Evolutionary conservation across 2,113 vertebrate genomes (phyloP).

Genomic region (Solenodon paradoxus): DNA sequence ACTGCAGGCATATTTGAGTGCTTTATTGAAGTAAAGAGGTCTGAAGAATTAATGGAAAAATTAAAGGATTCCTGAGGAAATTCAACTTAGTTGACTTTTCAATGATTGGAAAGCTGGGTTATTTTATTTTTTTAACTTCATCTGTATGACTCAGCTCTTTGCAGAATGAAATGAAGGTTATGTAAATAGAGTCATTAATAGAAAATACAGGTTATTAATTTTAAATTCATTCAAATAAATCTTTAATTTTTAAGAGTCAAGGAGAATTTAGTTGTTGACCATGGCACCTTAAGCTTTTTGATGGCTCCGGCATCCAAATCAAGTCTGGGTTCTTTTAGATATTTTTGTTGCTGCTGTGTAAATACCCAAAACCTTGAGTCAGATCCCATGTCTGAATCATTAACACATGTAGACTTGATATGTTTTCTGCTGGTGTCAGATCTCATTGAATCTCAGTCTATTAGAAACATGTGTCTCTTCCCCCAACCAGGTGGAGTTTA

Average conservation of each 20-base stretch:
- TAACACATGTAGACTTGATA: not conserved
- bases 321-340: not conserved
- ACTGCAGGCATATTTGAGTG: not conserved
- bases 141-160: conserved; percentile 41
- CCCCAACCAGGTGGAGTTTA: too few relatives aligned
- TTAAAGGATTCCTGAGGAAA: not conserved
- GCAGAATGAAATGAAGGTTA: conserved; percentile 28
- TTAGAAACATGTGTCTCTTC: not conserved
- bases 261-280: not conserved
- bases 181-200: conserved; percentile 11
- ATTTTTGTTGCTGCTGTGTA: not conserved
- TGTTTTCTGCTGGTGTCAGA: not conserved
- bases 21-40: not conserved
- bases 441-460: not conserved
- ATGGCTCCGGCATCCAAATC: not conserved
- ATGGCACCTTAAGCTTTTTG: not conserved
- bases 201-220: not conserved
- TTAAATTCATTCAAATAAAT: not conserved
- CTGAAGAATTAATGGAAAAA: not conserved
- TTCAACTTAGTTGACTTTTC: not conserved
- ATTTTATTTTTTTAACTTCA: not conserved
- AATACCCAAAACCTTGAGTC: not conserved
- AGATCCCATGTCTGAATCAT: not conserved
- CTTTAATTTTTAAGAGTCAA: not conserved
- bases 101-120: not conserved